Base-by-base conservation (phyloP, 2,888 invertebrate genomes). In the Celastrina argiolus region DNA sequence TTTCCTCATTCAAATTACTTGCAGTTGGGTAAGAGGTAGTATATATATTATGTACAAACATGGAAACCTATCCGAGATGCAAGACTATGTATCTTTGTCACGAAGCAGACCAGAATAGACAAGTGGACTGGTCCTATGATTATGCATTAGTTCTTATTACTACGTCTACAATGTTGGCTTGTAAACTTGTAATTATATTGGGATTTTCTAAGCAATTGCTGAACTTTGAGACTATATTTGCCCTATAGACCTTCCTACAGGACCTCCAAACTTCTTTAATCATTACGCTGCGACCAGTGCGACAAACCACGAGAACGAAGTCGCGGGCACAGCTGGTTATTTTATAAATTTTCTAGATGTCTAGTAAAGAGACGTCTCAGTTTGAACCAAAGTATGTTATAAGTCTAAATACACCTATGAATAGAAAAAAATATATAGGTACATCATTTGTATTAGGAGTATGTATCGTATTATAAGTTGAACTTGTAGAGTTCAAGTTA, bases 1-100 rank as follows among this genome's bases (percentile, higher is more conserved):
- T 39, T 61, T 61, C 61, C 61, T 61, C 39, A 61, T 61, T 61
- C 22, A 61, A 36, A 26, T 61, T 61, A 39, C 22, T 61, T 28
- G 26, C 26, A 22, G 18, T 34, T 36, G 36, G 2, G 61, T 39
- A 59, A 59, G 1, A n/a, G n/a, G n/a, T n/a, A n/a, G n/a, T n/a
- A n/a, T n/a, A n/a, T n/a, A n/a, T n/a, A n/a, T n/a, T n/a, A n/a
- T n/a, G n/a, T n/a, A n/a, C 39, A 61, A 39, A 61, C 36, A 61
- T 61, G 61, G 61, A 36, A 34, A 18, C 34, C n/a, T 12, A 26
- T 12, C 16, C 14, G 36, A 61, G 61, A 61, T 61, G 39, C 39
- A 61, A 18, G 22, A 22, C 36, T 36, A 36, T 36, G 26, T 26
- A 26, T 56, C 58, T 58, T 36, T 61, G 61, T 39, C 1, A 14